Conservation (phyloP, 2,797 vertebrate species). For the Onychomys arenicola region DNA sequence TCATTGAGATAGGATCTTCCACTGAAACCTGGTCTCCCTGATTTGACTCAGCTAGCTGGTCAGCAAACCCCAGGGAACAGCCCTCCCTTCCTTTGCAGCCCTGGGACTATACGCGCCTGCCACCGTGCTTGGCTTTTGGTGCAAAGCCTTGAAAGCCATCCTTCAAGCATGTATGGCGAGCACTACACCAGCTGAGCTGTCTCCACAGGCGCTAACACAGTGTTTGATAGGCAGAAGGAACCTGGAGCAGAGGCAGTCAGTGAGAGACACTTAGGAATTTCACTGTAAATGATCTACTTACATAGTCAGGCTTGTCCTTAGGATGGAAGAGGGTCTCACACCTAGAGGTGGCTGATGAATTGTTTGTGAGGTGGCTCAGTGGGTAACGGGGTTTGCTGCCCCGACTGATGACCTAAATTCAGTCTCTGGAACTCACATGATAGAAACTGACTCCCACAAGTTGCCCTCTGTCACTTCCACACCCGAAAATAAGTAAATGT, state of each 20-base stretch:
- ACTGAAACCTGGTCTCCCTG: neutral
- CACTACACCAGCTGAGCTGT: neutral
- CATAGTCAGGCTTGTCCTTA: neutral
- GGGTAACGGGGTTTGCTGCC: neutral
- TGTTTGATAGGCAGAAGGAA: slow-evolving; percentile 21
- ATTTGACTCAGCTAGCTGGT: neutral
- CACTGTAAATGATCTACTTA: neutral
- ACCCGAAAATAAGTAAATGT: neutral
- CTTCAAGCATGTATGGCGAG: neutral
- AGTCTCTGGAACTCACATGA: neutral
- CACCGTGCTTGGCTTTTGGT: neutral
- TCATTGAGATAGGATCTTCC: neutral
- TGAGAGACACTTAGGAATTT: neutral
- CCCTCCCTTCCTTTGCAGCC: too few species aligned
- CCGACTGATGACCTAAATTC: too few species aligned
- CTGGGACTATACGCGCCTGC: neutral
- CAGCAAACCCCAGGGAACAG: neutral
- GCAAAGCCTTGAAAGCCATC: neutral
- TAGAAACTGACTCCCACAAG: neutral
- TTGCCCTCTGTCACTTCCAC: neutral
- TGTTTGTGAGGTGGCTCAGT: neutral
- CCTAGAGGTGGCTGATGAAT: neutral
- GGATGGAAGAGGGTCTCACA: neutral
- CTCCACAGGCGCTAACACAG: neutral
- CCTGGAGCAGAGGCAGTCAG: neutral